Base-by-base conservation (phyloP, 1,140 invertebrate species). In the Kradibia gibbosae region DNA sequence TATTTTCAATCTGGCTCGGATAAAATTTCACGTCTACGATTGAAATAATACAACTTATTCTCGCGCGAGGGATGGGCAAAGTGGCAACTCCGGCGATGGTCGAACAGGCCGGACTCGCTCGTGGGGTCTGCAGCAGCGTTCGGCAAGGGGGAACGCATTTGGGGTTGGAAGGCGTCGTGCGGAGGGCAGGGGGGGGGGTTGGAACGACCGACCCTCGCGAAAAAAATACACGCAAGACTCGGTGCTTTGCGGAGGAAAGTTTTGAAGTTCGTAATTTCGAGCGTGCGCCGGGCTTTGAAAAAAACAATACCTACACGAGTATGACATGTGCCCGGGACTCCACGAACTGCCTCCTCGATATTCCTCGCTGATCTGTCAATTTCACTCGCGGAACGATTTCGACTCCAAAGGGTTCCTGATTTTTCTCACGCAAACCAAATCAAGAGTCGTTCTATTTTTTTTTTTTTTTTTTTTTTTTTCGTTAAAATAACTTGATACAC, bases 381-480 rank as follows among this genome's bases (percentile, higher is more conserved):
- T 67, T 67, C 7, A 67, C 34, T 67, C 34, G 11, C 20, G 62
- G 39, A 67, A 4, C 62, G 62, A 67, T 67, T 67, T 67, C n/a
- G 39, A 22, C 36, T 36, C 39, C 39, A 39, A 67, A 39, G 36
- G 62, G 34, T 22, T 67, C 39, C 39, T 67, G 62, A 39, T 67
- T 67, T 67, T 67, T 39, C 34, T 67, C 62, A 22, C 36, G 34
- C 34, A 39, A 67, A 39, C 39, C 4, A 5, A 67, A 22, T 39
- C 20, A 34, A 39, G 34, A 39, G 39, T 39, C 3, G 20, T 65
- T 67, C 39, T 67, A 39, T 39, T n/a, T 17, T 53, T 53, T 53
- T 53, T 53, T 53, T 53, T 22, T 53, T 53, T 53, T 53, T 53
- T 53, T 53, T 53, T 53, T 53, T 53, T 53, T 53, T 53, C n/a